phyloP scores from a whole-genome alignment of 2,888 invertebrate genomes.

The Cacoxenus indagator region DNA sequence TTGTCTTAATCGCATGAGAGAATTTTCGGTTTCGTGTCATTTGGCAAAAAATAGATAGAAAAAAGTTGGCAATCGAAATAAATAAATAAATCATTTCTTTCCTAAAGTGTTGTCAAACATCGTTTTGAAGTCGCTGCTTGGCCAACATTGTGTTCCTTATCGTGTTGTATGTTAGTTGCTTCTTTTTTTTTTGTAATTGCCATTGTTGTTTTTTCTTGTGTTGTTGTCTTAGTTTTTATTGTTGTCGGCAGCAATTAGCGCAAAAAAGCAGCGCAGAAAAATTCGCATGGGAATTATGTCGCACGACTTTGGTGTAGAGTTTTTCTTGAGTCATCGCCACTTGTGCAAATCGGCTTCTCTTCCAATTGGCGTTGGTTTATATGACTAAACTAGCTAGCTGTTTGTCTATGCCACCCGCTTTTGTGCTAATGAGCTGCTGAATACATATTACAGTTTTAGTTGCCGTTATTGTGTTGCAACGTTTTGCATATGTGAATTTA shows the following conservation, averaged over 20 bases:
- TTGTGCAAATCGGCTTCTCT: background rate
- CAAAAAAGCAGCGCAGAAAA: constrained; percentile 4
- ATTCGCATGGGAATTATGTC: constrained; percentile 23
- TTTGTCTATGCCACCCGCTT: background rate
- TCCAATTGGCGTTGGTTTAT: background rate
- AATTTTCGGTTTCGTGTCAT: constrained; percentile 9
- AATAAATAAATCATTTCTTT: constrained; percentile 24
- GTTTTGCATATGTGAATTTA: background rate
- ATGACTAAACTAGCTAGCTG: background rate
- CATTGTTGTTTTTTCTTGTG: background rate
- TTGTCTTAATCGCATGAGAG: constrained; percentile 8
- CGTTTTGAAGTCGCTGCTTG: background rate
- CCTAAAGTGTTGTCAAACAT: constrained; percentile 9
- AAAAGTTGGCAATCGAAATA: constrained; percentile 20
- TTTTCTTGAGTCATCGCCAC: background rate
- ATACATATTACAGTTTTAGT: background rate
- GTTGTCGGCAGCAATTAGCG: constrained; percentile 20
- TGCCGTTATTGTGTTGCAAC: background rate
- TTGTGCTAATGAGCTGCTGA: constrained; percentile 1
- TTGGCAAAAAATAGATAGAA: too few relatives aligned
- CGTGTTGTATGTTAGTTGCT: background rate
- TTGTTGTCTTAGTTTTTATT: constrained; percentile 1
- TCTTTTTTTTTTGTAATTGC: background rate
- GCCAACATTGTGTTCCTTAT: constrained; percentile 1
- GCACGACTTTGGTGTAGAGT: constrained; percentile 15